A percentile compares a stretch with the other conserved stretches of the same genome.
These are phyloP conservation scores for Galaxias olidus DNA, from an alignment of 2,797 vertebrate genomes.

Conservation along the genomic window DNA sequence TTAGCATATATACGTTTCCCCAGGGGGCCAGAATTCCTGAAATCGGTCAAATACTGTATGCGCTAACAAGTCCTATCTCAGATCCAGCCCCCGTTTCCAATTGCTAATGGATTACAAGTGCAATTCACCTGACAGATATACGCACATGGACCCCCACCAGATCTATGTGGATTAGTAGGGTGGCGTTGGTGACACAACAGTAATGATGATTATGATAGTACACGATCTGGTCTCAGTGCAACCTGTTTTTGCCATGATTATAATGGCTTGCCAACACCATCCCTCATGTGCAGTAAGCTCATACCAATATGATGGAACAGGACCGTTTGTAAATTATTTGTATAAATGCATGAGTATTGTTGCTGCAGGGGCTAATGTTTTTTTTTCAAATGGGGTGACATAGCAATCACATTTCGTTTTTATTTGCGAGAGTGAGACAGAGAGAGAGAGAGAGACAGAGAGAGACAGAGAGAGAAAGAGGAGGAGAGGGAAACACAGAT, in stretches of 20 bases:
- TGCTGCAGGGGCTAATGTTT: conserved; percentile 24
- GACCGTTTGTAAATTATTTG: conserved; percentile 35
- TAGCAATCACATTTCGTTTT: conserved; percentile 21
- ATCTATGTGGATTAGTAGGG: too few species aligned
- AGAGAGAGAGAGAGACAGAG: not conserved
- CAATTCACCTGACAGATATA: too few species aligned
- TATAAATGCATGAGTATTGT: conserved; percentile 21
- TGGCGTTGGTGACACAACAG: too few species aligned
- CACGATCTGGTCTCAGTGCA: not conserved
- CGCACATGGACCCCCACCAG: too few species aligned
- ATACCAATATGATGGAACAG: conserved; percentile 15
- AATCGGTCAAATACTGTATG: too few species aligned
- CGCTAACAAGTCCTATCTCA: too few species aligned
- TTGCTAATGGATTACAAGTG: too few species aligned
- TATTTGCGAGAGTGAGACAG: conserved; percentile 7
- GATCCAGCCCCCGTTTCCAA: too few species aligned
- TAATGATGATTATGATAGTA: not conserved
- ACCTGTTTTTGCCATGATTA: not conserved
- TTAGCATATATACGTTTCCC: too few species aligned
- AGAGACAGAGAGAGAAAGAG: not conserved
- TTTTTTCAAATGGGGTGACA: conserved; percentile 25
- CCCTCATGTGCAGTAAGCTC: not conserved
- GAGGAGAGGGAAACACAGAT: not conserved
- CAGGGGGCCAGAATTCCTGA: too few species aligned
- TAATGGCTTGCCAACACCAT: not conserved